phyloP scores from a whole-genome alignment of 2,113 vertebrate genomes.

The Delphinus delphis region DNA sequence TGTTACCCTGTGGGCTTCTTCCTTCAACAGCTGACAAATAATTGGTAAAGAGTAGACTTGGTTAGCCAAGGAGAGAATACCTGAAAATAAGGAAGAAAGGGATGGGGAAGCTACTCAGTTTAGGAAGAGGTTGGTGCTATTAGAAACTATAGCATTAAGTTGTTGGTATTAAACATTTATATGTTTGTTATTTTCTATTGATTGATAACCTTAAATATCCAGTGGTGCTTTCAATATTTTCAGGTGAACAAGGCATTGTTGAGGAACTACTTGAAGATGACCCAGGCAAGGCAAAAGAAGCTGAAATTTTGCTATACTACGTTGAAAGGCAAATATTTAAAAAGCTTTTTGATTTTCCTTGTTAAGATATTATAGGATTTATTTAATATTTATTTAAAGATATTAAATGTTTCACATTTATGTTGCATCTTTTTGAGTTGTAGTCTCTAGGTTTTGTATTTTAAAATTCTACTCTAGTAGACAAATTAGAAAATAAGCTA shows the following conservation, averaged over 20 bases:
- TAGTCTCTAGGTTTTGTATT: conserved; percentile 2
- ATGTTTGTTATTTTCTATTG: background rate
- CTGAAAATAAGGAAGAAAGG: conserved; percentile 32
- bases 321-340: conserved; percentile 83
- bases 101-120: background rate
- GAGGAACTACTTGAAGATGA: conserved; percentile 77
- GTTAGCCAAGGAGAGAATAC: background rate
- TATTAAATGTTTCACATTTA: background rate
- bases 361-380: background rate
- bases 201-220: background rate
- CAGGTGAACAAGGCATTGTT: conserved; percentile 32
- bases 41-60: background rate
- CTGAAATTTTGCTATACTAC: conserved; percentile 75
- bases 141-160: background rate
- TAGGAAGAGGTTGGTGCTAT: background rate
- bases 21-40: background rate
- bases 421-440: background rate
- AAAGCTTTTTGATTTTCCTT: conserved; percentile 4
- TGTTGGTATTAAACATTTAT: background rate
- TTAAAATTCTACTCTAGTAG: conserved; percentile 5
- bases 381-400: background rate
- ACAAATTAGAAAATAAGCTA: conserved; percentile 33
- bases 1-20: background rate
- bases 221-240: background rate
- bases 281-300: conserved; percentile 75